Evolutionary conservation across 2,797 vertebrate species (phyloP), one percentile per base, ranked within the genome.

Genomic region (Perodicticus potto): DNA sequence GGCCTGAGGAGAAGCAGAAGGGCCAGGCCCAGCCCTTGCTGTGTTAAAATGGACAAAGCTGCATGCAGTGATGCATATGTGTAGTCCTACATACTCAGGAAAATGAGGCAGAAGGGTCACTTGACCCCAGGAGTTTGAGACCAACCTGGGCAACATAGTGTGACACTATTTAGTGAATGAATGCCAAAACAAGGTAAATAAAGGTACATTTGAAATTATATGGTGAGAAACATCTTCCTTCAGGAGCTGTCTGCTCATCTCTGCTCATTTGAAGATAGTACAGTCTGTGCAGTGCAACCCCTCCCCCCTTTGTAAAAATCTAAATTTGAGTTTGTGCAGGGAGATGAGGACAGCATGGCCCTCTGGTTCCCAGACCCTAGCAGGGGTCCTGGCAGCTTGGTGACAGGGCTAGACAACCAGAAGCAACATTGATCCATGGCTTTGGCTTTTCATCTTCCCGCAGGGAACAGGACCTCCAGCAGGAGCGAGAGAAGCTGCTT

Each of bases 391-490:
- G 89, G 69, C 1, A 45, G n/a, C 55, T 32, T 61, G 19, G 67
- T 0, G 17, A n/a, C 0, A 0, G 63, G 20, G 22, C 40, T 16
- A 5, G 45, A 13, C 32, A 29, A 25, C n/a, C 19, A 25, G 74
- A 77, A 25, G 3, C 32, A 25, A n/a, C 20, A 1, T 27, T 65
- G 55, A 89, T 6, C 37, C 34, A 29, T 10, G 65, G 43, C 59
- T 25, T n/a, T n/a, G 81, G n/a, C 29, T 93, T 61, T 96, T 96
- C 1, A 0, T 78, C 29, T 87, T 16, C 40, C 55, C 10, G 3
- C 86, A 98, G 98, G 73, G 73, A 97, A 10, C 94, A 97, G 70
- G 57, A 34, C 12, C 61, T 32, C 49, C 95, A 95, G 45, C 85
- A 91, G 37, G 69, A 96, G 14, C 57, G 7, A 16, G 82, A 94